These are phyloP conservation scores for Lochmaea capreae DNA, from an alignment of 2,888 invertebrate genomes.

Conservation along the genomic window DNA sequence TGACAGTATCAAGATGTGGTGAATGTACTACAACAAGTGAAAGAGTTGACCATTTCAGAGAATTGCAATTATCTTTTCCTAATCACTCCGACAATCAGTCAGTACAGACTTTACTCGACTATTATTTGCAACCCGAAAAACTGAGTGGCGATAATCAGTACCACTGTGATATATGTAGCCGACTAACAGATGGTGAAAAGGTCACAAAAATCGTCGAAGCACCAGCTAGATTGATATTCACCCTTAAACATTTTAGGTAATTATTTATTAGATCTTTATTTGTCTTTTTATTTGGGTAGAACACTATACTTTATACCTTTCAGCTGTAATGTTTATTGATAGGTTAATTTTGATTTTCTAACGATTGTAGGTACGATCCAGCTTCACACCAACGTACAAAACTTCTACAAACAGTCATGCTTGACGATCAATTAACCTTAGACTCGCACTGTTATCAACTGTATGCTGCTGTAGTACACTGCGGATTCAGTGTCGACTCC, in stretches of 20 bases:
- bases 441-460: constrained; percentile 72
- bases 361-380: constrained; percentile 71
- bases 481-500: constrained; percentile 84
- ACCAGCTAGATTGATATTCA: constrained; percentile 83
- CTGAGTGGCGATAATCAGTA: constrained; percentile 86
- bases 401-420: constrained; percentile 71
- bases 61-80: constrained; percentile 83
- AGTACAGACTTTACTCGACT: constrained; percentile 83
- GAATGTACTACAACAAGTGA: constrained; percentile 79
- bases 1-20: constrained; percentile 80
- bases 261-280: not conserved
- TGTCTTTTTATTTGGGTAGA: no score
- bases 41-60: constrained; percentile 83
- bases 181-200: constrained; percentile 81
- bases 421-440: constrained; percentile 72
- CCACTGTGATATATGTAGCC: constrained; percentile 80
- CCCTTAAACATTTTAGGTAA: constrained; percentile 78
- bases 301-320: not conserved
- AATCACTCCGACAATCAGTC: constrained; percentile 68
- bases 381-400: constrained; percentile 82
- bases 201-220: constrained; percentile 76
- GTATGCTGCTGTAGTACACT: constrained; percentile 87
- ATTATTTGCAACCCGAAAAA: constrained; percentile 81
- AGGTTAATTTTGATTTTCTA: not conserved
- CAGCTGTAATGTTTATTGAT: no score